Evolutionary conservation across 2,888 invertebrate species (phyloP).

Genomic region (Megaustenia siamemsis): DNA sequence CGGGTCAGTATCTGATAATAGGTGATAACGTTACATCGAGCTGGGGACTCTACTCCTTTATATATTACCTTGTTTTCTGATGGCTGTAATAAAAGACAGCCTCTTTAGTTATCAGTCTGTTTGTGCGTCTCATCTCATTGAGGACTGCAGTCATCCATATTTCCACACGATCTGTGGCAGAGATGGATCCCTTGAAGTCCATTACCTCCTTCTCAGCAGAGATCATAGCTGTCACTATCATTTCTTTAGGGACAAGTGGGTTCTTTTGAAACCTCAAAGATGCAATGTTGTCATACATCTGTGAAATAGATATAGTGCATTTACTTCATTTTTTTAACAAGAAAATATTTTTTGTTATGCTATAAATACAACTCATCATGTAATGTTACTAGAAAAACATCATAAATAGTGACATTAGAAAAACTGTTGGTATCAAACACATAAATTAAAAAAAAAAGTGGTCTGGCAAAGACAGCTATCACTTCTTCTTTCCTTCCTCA

Average conservation of each 20-base stretch:
- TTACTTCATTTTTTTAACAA: no score
- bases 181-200: slow-evolving; percentile 87
- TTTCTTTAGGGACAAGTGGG: slow-evolving; percentile 83
- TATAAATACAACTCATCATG: no score
- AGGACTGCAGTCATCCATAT: slow-evolving; percentile 93
- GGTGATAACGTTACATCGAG: no score
- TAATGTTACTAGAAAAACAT: no score
- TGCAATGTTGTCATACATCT: slow-evolving; percentile 94
- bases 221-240: slow-evolving; percentile 88
- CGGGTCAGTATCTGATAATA: no score
- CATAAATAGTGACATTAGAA: no score
- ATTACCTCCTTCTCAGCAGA: slow-evolving; percentile 91
- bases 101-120: slow-evolving; percentile 90
- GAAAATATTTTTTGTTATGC: no score
- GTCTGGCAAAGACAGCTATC: no score
- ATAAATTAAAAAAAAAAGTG: no score
- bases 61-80: slow-evolving; percentile 52
- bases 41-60: no score
- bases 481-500: no score
- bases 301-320: slow-evolving; percentile 49
- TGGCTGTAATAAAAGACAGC: slow-evolving; percentile 82
- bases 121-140: slow-evolving; percentile 89
- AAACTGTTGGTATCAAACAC: neutral
- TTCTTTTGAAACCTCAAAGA: slow-evolving; percentile 86
- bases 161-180: slow-evolving; percentile 89